phyloP scores from a whole-genome alignment of 2,888 invertebrate genomes.

The Diarsia dahlii region DNA sequence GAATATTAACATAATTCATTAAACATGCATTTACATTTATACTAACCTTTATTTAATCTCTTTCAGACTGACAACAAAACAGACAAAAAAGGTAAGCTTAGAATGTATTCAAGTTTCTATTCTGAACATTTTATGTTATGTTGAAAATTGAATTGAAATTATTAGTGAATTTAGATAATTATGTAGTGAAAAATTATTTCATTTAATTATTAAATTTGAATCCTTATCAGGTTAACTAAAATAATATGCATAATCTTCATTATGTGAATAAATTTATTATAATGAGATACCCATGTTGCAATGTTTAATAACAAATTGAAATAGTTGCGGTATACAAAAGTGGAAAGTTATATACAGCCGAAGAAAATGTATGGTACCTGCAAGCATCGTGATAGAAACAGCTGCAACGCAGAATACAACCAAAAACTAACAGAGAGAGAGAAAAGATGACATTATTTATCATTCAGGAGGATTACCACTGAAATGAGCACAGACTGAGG shows the following conservation, averaged over 20 bases:
- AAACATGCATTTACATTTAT: constrained; percentile 24
- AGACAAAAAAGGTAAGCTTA: constrained; percentile 89
- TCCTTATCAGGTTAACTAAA: constrained; percentile 21
- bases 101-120: constrained; percentile 18
- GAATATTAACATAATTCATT: constrained; percentile 23
- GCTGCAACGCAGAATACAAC: constrained; percentile 60
- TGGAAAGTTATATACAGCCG: constrained; percentile 58
- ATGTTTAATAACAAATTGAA: constrained; percentile 50
- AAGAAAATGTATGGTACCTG: constrained; percentile 63
- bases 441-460: constrained; percentile 55
- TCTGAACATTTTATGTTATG: constrained; percentile 14
- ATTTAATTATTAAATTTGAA: constrained; percentile 19
- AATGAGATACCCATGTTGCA: constrained; percentile 32
- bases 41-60: constrained; percentile 63
- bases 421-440: constrained; percentile 62
- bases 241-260: constrained; percentile 24
- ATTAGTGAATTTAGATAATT: constrained; percentile 30
- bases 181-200: constrained; percentile 14
- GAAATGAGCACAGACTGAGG: constrained; percentile 61
- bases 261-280: constrained; percentile 40
- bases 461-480: constrained; percentile 61
- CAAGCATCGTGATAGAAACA: constrained; percentile 56
- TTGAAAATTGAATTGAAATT: constrained; percentile 2
- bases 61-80: constrained; percentile 91
- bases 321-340: constrained; percentile 61